Evolutionary conservation across 2,113 vertebrate genomes (phyloP).

Genomic region (Clupea harengus): DNA sequence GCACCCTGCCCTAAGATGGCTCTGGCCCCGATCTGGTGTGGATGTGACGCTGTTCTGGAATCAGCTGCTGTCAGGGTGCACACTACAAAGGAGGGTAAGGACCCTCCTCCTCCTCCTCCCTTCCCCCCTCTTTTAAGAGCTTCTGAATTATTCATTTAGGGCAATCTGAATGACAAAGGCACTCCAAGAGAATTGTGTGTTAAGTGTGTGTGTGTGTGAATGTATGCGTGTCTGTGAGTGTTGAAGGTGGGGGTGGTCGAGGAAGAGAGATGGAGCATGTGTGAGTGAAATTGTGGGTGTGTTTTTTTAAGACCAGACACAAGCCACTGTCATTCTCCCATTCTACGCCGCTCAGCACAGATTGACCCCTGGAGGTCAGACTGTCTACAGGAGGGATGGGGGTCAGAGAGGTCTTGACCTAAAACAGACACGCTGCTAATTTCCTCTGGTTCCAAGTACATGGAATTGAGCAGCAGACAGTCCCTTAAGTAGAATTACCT

Average conservation of each 20-base stretch:
- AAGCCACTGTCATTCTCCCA: background rate
- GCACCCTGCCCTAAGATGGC: background rate
- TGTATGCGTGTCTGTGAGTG: background rate
- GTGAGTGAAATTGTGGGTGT: background rate
- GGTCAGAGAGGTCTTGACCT: background rate
- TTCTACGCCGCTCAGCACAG: background rate
- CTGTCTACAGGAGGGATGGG: background rate
- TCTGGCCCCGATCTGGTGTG: background rate
- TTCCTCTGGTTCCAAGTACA: background rate
- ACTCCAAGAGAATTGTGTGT: conserved; percentile 15
- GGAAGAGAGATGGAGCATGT: background rate
- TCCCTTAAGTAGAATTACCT: background rate
- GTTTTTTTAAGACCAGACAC: background rate
- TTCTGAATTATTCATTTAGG: conserved; percentile 68
- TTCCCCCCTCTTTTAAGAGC: conserved; percentile 32
- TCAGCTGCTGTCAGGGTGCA: background rate
- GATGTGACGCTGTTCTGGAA: background rate
- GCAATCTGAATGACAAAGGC: conserved; percentile 68
- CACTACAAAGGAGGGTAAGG: background rate
- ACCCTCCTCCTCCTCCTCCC: conserved; percentile 3
- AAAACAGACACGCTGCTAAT: background rate
- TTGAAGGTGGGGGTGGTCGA: background rate
- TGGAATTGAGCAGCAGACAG: background rate
- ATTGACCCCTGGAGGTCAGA: conserved; percentile 3
- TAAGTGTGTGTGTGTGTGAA: conserved; percentile 1